phyloP scores from a whole-genome alignment of 2,888 invertebrate genomes.

The Hylaea fasciaria region DNA sequence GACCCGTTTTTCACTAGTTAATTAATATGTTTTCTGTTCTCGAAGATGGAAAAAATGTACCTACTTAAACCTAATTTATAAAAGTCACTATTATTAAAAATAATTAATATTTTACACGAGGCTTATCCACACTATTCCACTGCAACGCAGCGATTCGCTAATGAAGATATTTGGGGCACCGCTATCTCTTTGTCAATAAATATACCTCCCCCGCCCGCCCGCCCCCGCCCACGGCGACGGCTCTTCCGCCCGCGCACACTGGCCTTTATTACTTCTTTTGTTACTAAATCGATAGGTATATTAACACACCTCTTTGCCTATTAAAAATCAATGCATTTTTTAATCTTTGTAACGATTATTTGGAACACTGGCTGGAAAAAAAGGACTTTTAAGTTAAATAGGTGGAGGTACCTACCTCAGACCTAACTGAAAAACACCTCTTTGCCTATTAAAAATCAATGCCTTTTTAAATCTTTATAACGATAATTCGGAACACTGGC shows the following conservation, averaged over 20 bases:
- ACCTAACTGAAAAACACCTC: slow-evolving; percentile 38
- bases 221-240: slow-evolving; percentile 53
- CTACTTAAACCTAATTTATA: too few species aligned
- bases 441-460: slow-evolving; percentile 26
- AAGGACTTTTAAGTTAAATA: not conserved
- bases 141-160: slow-evolving; percentile 61
- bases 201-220: slow-evolving; percentile 52
- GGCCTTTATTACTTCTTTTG: slow-evolving; percentile 41
- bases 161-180: slow-evolving; percentile 71
- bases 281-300: slow-evolving; percentile 45
- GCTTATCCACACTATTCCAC: slow-evolving; percentile 49
- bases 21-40: too few species aligned
- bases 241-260: slow-evolving; percentile 46
- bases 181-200: slow-evolving; percentile 72
- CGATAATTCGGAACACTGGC: not conserved
- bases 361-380: not conserved
- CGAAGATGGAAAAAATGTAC: too few species aligned
- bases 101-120: slow-evolving; percentile 5
- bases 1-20: too few species aligned
- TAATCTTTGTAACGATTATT: not conserved
- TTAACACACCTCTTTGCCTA: slow-evolving; percentile 34
- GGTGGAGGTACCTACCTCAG: too few species aligned
- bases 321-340: slow-evolving; percentile 20
- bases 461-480: not conserved
- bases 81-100: too few species aligned